Evolutionary conservation across 2,113 vertebrate species (phyloP).

Genomic region (Amblyopsis rosae): DNA sequence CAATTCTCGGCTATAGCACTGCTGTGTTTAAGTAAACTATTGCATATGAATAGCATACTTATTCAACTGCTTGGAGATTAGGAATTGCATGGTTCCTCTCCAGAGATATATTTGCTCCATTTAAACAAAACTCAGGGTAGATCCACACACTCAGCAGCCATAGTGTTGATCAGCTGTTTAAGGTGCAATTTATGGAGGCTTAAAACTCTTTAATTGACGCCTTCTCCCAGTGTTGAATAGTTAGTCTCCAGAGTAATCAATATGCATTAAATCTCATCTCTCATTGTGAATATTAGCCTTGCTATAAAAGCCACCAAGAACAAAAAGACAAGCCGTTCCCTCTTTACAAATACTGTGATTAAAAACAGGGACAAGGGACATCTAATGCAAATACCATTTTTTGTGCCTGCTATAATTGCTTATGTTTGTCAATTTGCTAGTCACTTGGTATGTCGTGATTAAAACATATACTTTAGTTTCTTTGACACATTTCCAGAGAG

Average conservation of each 20-base stretch:
- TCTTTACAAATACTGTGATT: constrained; percentile 53
- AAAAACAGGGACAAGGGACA: constrained; percentile 40
- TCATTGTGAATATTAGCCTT: constrained; percentile 72
- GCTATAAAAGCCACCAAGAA: constrained; percentile 56
- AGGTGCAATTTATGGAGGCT: constrained; percentile 74
- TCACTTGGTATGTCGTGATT: constrained; percentile 53
- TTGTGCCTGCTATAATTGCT: constrained; percentile 35
- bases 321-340: constrained; percentile 52
- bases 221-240: constrained; percentile 63
- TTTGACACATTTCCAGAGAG: constrained; percentile 44
- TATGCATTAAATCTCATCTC: constrained; percentile 80
- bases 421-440: constrained; percentile 46
- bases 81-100: constrained; percentile 65
- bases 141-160: constrained; percentile 49
- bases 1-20: not conserved
- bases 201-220: constrained; percentile 75
- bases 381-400: constrained; percentile 28
- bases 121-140: constrained; percentile 66
- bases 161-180: constrained; percentile 68
- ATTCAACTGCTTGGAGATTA: constrained; percentile 64
- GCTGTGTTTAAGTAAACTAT: constrained; percentile 20
- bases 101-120: constrained; percentile 67
- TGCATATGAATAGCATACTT: constrained; percentile 56
- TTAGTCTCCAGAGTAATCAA: constrained; percentile 78
- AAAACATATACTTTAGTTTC: constrained; percentile 54